Evolutionary conservation across 2,797 vertebrate species (phyloP), one percentile per base, ranked within the genome.

Genomic region (Erethizon dorsatum): DNA sequence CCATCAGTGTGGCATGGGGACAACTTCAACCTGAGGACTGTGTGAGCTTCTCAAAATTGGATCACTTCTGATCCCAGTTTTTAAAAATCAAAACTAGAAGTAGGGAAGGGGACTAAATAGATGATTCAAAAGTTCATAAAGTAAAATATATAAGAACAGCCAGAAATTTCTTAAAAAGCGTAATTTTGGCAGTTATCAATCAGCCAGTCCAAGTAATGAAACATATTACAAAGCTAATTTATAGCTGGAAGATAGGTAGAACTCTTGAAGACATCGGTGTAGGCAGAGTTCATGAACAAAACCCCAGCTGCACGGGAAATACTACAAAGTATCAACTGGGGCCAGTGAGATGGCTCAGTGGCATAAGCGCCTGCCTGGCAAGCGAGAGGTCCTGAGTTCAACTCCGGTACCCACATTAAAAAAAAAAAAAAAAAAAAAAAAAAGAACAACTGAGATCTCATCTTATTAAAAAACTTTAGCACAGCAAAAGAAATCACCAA

Each of bases 81-180:
- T 96, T 91, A 84, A 94, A 96, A 95, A 63, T 82, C 22, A 3
- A 52, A 94, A 85, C 77, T 78, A 52, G n/a, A 79, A 31, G 33
- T 24, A 0, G 18, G 6, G 2, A 37, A 63, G 37, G 4, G 1
- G 22, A 85, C 37, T 61, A 67, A 91, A 59, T 17, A 84, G 83
- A 18, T 50, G 47, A 78, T 75, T 37, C 33, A 85, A 9, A 96
- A 57, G 22, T 83, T 94, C 73, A 57, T 50, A 79, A 90, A 93
- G 67, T 79, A 61, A 86, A 85, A 88, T 86, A 77, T 17, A 22
- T 28, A 83, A 82, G 17, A 95, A 80, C 22, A 94, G 7, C 47
- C 45, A 90, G 77, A 78, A 92, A 94, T 78, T 77, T 87, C 59
- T 88, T 41, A 85, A 63, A 90, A 95, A 87, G 50, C 69, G 47